Conservation (phyloP, 2,113 vertebrate genomes). For the Heterotis niloticus region DNA sequence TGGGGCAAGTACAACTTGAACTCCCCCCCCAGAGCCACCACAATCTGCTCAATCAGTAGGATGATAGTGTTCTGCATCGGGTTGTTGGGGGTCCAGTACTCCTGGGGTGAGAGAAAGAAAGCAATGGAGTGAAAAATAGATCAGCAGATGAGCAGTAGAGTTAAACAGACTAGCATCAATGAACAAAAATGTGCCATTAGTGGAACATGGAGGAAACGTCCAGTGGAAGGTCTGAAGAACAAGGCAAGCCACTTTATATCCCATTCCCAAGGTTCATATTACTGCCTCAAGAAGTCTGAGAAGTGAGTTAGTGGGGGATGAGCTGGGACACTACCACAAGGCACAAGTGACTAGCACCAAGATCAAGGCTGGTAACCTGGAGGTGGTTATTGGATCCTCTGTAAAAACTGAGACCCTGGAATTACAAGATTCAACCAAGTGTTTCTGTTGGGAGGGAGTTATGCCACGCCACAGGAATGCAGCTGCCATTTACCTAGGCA, state of each 20-base stretch:
- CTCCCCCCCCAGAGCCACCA: constrained; percentile 91
- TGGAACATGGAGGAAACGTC: background rate
- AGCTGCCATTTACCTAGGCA: no score
- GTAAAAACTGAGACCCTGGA: no score
- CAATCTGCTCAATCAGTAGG: constrained; percentile 93
- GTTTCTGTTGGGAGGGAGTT: no score
- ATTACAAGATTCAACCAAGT: no score
- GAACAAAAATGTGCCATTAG: background rate
- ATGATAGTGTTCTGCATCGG: constrained; percentile 99
- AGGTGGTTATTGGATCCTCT: no score
- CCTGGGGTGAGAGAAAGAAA: constrained; percentile 56
- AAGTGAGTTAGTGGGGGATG: background rate
- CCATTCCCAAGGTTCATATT: background rate
- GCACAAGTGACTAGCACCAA: no score
- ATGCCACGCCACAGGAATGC: no score
- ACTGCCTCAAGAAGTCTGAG: constrained; percentile 29
- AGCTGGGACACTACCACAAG: background rate
- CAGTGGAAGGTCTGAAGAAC: background rate
- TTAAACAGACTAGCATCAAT: background rate
- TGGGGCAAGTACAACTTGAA: constrained; percentile 97
- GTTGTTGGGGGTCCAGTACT: constrained; percentile 98
- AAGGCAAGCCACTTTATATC: background rate
- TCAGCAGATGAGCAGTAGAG: background rate
- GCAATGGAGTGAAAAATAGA: background rate
- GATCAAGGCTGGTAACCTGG: no score